These are phyloP conservation scores for Amniataba percoides DNA, from an alignment of 2,797 vertebrate species.

Conservation along the genomic window DNA sequence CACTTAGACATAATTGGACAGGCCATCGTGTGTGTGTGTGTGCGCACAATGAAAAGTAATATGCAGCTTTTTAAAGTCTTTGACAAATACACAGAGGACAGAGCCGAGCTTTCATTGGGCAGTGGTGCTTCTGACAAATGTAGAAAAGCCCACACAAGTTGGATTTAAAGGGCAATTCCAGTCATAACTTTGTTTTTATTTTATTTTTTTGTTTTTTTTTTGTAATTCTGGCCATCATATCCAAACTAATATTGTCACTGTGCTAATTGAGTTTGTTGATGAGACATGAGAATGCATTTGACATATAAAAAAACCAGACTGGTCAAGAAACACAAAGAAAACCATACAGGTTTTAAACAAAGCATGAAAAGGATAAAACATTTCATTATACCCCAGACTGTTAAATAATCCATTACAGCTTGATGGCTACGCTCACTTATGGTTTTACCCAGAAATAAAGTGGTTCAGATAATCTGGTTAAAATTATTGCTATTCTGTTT, in stretches of 20 bases:
- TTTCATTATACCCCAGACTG: not conserved
- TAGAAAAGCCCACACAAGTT: constrained; percentile 50
- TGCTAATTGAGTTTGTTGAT: not conserved
- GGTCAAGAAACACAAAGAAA: too few relatives aligned
- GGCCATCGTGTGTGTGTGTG: constrained; percentile 37
- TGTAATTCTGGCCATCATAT: not conserved
- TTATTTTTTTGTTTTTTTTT: too few relatives aligned
- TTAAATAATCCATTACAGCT: constrained; percentile 3
- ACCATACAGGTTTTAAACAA: not conserved
- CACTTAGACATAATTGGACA: constrained; percentile 85
- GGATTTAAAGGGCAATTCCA: not conserved
- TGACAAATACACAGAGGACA: constrained; percentile 23
- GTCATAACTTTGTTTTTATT: not conserved
- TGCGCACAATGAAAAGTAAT: constrained; percentile 20
- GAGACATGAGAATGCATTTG: too few relatives aligned
- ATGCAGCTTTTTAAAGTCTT: constrained; percentile 31
- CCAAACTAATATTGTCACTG: not conserved
- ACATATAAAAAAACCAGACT: not conserved
- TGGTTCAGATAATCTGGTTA: not conserved
- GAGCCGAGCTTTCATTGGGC: constrained; percentile 67
- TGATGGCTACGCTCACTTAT: not conserved
- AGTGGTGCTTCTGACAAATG: constrained; percentile 61
- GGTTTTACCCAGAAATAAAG: not conserved
- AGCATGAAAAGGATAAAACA: not conserved
- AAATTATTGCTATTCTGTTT: not conserved